These are phyloP conservation scores for Brachystomella parvula DNA, from an alignment of 1,140 invertebrate genomes.

Conservation along the genomic window DNA sequence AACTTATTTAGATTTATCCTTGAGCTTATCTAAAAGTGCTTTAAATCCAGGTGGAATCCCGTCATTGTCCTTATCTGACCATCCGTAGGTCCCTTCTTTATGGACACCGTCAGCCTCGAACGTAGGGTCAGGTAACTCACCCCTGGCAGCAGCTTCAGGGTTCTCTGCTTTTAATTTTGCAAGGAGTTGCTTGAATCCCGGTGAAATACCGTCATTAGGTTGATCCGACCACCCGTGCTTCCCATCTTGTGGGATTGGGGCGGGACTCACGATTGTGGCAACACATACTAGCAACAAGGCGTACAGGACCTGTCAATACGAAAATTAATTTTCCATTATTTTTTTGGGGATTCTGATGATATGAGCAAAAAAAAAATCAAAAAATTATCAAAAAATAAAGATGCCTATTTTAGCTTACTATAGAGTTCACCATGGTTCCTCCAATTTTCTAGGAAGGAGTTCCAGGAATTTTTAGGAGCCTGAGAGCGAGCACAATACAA, in stretches of 20 bases:
- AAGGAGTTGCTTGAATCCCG: background rate
- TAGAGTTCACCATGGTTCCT: no score
- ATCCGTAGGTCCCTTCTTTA: background rate
- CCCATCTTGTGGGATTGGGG: background rate
- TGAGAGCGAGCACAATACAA: no score
- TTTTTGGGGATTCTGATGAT: no score
- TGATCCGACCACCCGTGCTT: background rate
- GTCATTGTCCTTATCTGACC: background rate
- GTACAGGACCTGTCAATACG: no score
- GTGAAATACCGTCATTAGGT: background rate
- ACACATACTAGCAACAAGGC: no score
- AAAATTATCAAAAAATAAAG: no score
- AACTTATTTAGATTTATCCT: no score
- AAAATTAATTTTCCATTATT: no score
- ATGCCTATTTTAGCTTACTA: no score
- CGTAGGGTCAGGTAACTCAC: background rate
- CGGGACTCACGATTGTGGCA: background rate
- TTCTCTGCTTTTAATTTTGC: background rate
- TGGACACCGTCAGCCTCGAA: background rate
- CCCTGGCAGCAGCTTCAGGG: background rate
- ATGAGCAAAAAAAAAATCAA: no score
- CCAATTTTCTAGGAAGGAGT: no score
- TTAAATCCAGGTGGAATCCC: background rate
- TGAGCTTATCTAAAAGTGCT: background rate
- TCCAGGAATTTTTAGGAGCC: no score